phyloP scores from a whole-genome alignment of 2,797 vertebrate genomes.

The Tenualosa thibaudeaui region DNA sequence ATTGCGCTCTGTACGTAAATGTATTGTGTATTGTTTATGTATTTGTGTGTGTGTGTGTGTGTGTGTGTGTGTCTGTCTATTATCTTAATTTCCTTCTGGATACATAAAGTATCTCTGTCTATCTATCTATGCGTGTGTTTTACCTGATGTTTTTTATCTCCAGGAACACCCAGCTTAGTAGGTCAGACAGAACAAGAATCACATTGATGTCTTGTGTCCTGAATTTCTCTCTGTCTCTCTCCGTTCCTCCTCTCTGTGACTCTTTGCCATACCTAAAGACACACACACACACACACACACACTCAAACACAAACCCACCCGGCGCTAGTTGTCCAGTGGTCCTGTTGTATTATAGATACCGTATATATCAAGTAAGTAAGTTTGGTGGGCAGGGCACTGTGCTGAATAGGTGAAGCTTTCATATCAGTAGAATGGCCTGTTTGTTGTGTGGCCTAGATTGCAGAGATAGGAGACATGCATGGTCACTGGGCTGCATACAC shows the following conservation, averaged over 20 bases:
- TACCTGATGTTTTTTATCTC: constrained; percentile 8
- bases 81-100: not conserved
- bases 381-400: too few relatives aligned
- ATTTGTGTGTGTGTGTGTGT: not conserved
- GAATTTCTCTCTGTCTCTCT: constrained; percentile 12
- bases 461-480: not conserved
- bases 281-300: not conserved
- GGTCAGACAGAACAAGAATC: not conserved
- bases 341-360: too few relatives aligned
- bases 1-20: not conserved
- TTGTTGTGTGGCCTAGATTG: not conserved
- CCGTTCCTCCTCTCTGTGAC: not conserved
- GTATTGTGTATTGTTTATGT: not conserved
- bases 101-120: not conserved
- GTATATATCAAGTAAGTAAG: too few relatives aligned
- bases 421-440: not conserved
- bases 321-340: too few relatives aligned
- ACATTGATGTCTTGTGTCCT: constrained; percentile 18
- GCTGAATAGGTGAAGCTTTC: not conserved
- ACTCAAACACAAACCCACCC: not conserved
- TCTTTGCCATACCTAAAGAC: not conserved
- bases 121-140: not conserved
- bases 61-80: not conserved
- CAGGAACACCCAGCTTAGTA: not conserved
- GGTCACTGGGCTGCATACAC: not conserved